Conservation (phyloP, 1,140 invertebrate genomes). For the Ooceraea biroi region DNA sequence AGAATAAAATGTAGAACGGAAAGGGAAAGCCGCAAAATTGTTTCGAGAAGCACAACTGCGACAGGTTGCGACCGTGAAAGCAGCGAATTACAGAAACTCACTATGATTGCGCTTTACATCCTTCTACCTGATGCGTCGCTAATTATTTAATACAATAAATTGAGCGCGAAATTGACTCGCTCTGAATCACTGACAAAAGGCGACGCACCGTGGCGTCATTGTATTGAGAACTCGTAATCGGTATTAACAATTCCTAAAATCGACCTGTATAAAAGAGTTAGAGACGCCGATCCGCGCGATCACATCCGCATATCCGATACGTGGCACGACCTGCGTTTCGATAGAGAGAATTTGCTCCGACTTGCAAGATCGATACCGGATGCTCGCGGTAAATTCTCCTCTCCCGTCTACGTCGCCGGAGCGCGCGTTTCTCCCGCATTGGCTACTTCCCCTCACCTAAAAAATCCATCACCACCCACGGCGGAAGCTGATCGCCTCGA, state of each 20-base stretch:
- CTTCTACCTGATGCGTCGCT: background rate
- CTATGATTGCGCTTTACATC: background rate
- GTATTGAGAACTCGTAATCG: background rate
- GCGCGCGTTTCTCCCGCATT: conserved; percentile 15
- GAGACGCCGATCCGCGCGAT: background rate
- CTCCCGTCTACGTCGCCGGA: background rate
- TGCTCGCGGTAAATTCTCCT: conserved; percentile 38
- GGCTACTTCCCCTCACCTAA: background rate
- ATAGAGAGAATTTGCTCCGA: background rate
- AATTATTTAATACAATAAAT: conserved; percentile 41
- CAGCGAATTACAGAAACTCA: background rate
- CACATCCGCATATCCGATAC: background rate
- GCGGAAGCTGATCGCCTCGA: conserved; percentile 46
- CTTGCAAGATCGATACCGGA: conserved; percentile 38
- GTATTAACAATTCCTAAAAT: conserved; percentile 14
- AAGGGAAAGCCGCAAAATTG: conserved; percentile 15
- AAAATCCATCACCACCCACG: conserved; percentile 62
- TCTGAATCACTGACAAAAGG: background rate
- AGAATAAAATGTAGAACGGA: conserved; percentile 8
- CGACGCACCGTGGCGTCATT: background rate
- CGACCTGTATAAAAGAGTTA: background rate
- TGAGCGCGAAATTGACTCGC: background rate
- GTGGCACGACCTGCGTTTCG: background rate
- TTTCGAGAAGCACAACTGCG: conserved; percentile 20
- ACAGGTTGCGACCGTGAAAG: conserved; percentile 11